phyloP scores from a whole-genome alignment of 2,113 vertebrate species.

The Girardinichthys multiradiatus region DNA sequence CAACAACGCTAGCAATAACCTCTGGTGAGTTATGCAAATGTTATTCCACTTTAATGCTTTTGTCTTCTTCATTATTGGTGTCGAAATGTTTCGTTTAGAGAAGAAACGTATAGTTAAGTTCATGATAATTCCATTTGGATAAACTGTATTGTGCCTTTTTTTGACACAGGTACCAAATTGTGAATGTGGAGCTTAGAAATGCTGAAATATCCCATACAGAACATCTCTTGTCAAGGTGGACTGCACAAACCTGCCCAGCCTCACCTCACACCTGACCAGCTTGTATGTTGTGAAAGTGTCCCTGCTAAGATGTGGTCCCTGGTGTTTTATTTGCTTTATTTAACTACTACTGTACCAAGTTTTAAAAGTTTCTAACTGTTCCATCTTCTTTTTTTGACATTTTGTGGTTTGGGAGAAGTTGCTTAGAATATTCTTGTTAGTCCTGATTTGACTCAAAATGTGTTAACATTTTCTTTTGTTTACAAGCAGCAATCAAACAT shows the following conservation, averaged over 20 bases:
- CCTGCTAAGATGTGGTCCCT: conserved; percentile 25
- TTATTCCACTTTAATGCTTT: not conserved
- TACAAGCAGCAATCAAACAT: conserved; percentile 4
- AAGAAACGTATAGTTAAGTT: not conserved
- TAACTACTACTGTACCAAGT: conserved; percentile 31
- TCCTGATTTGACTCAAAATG: conserved; percentile 13
- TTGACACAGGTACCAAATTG: not conserved
- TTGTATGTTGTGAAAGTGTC: conserved; percentile 34
- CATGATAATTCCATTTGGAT: not conserved
- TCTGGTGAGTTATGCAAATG: conserved; percentile 1
- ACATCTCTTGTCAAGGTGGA: conserved; percentile 2
- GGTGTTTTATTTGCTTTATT: conserved; percentile 31
- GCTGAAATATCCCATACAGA: not conserved
- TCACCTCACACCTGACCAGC: conserved; percentile 15
- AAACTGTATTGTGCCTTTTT: not conserved
- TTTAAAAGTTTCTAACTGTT: conserved; percentile 28
- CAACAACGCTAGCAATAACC: conserved; percentile 74
- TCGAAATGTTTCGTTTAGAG: not conserved
- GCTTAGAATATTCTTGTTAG: conserved; percentile 7
- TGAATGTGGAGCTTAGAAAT: conserved; percentile 7
- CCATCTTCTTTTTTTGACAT: not conserved
- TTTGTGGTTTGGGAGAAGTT: conserved; percentile 21
- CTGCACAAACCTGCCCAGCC: not conserved
- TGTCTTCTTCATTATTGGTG: not conserved
- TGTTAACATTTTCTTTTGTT: conserved; percentile 15